phyloP scores from a whole-genome alignment of 2,888 invertebrate genomes.

The Griposia aprilina region DNA sequence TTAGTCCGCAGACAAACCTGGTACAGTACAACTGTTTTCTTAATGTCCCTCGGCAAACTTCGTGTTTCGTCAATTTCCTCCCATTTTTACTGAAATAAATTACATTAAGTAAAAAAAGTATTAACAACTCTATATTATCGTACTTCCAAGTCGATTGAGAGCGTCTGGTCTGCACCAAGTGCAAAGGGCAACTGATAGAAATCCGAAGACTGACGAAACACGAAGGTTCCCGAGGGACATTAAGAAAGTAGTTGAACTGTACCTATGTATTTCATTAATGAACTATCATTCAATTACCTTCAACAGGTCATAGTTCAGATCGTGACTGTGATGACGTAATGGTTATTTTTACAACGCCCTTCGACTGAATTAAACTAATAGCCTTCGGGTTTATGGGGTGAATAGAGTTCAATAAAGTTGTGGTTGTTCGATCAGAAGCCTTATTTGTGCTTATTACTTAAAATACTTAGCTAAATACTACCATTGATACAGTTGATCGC shows the following conservation, averaged over 20 bases:
- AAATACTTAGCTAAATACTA: not conserved
- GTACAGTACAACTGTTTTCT: no score
- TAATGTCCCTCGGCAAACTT: no score
- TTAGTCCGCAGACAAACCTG: not conserved
- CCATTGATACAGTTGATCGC: not conserved
- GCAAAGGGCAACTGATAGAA: no score
- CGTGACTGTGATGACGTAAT: slow-evolving; percentile 32
- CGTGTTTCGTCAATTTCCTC: no score
- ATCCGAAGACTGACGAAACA: no score
- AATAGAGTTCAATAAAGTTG: slow-evolving; percentile 6
- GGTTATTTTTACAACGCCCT: slow-evolving; percentile 31
- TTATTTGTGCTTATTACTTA: not conserved
- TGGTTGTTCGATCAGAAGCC: not conserved
- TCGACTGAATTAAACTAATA: not conserved
- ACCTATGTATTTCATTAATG: not conserved
- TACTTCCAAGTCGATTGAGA: no score
- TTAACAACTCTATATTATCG: no score
- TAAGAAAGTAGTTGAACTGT: no score
- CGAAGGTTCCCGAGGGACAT: no score
- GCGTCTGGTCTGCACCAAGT: no score
- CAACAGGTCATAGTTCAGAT: slow-evolving; percentile 32
- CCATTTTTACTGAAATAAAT: no score
- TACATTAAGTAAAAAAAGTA: no score
- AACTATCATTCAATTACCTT: slow-evolving; percentile 32
- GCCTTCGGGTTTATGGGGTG: not conserved